Evolutionary conservation across 1,140 invertebrate genomes (phyloP).

Genomic region (Bombus confusus): DNA sequence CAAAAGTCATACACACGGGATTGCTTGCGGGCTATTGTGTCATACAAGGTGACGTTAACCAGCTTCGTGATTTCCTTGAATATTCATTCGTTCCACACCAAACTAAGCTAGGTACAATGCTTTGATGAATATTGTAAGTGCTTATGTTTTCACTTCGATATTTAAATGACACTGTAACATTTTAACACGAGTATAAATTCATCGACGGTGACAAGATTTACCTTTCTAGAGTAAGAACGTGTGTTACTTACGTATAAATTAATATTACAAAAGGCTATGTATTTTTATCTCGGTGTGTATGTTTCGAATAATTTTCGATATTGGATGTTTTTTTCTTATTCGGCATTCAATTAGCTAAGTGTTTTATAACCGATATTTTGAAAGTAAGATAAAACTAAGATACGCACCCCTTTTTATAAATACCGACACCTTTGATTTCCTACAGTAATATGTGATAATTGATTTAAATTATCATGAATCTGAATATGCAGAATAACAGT

Average conservation of each 20-base stretch:
- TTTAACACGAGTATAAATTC: neutral
- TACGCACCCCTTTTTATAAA: too few relatives aligned
- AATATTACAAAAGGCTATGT: neutral
- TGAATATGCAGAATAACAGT: neutral
- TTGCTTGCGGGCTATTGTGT: slow-evolving; percentile 26
- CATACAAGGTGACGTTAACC: slow-evolving; percentile 44
- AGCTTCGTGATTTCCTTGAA: slow-evolving; percentile 57
- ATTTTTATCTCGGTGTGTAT: neutral
- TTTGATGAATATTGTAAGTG: slow-evolving; percentile 37
- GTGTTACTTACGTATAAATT: neutral
- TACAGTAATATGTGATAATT: too few relatives aligned
- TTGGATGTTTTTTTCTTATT: neutral
- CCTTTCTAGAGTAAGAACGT: neutral
- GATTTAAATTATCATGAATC: too few relatives aligned
- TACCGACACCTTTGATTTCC: too few relatives aligned
- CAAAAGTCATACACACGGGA: slow-evolving; percentile 42
- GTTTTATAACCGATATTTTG: neutral
- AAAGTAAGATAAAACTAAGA: neutral
- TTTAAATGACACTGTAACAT: neutral
- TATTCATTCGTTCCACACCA: slow-evolving; percentile 23
- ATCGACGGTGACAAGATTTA: neutral
- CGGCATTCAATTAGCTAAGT: neutral
- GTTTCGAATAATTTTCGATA: neutral
- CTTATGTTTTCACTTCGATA: neutral
- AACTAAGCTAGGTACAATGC: slow-evolving; percentile 16